phyloP scores from a whole-genome alignment of 2,797 vertebrate species.

The Sandelia bainsii region DNA sequence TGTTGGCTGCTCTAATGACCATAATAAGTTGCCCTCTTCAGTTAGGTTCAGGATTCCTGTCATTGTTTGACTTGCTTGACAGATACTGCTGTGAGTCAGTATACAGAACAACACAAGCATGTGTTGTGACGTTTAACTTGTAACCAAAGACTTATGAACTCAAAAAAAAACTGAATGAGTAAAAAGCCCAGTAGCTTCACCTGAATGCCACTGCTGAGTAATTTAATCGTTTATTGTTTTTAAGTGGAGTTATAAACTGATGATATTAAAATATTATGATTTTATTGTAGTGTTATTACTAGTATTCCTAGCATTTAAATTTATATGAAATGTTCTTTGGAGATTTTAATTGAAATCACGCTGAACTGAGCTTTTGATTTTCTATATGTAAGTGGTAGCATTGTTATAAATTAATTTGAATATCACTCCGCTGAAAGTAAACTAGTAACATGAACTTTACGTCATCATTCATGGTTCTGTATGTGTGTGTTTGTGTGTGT shows the following conservation, averaged over 20 bases:
- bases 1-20: slow-evolving; percentile 46
- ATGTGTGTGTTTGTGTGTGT: slow-evolving; percentile 37
- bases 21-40: slow-evolving; percentile 33
- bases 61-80: slow-evolving; percentile 56
- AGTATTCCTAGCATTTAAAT: slow-evolving; percentile 1
- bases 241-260: background rate
- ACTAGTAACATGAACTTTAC: slow-evolving; percentile 19
- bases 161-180: background rate
- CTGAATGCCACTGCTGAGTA: background rate
- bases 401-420: background rate
- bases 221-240: background rate
- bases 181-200: slow-evolving; percentile 15
- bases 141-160: slow-evolving; percentile 28
- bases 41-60: slow-evolving; percentile 35
- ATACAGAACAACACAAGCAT: background rate
- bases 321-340: background rate
- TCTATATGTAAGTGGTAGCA: background rate
- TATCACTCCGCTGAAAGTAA: background rate
- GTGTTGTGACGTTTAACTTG: slow-evolving; percentile 18
- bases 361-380: background rate
- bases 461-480: slow-evolving; percentile 24
- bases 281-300: background rate
- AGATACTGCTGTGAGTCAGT: slow-evolving; percentile 28
- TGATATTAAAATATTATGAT: background rate
- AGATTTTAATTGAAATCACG: background rate